phyloP scores from a whole-genome alignment of 2,797 vertebrate genomes.

The Psittacula derbiana region DNA sequence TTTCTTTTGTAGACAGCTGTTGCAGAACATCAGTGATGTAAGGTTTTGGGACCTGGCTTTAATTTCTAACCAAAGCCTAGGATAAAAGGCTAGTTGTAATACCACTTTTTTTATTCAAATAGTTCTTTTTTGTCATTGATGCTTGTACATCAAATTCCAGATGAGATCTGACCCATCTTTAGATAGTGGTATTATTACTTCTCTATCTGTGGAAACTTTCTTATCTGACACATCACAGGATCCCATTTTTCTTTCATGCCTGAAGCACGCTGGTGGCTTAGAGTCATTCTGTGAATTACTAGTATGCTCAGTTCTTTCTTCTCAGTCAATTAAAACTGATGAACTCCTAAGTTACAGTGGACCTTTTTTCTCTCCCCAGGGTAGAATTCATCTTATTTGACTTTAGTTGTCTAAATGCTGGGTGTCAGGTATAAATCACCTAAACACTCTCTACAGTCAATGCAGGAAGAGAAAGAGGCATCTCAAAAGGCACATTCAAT shows the following conservation, averaged over 20 bases:
- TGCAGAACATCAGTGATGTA: neutral
- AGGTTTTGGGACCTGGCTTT: neutral
- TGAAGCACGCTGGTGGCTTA: neutral
- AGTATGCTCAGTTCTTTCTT: neutral
- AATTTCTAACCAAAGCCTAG: neutral
- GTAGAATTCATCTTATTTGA: constrained; percentile 24
- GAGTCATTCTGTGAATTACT: neutral
- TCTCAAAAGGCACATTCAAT: neutral
- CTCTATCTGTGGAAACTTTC: neutral
- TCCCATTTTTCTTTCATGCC: neutral
- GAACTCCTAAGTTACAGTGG: neutral
- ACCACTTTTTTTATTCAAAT: neutral
- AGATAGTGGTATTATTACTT: neutral
- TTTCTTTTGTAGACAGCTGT: neutral
- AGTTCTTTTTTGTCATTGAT: neutral
- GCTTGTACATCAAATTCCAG: neutral
- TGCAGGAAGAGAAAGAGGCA: neutral
- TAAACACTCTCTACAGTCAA: neutral
- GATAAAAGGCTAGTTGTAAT: neutral
- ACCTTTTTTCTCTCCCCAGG: neutral
- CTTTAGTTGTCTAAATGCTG: constrained; percentile 15
- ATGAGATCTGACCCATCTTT: neutral
- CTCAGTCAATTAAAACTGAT: constrained; percentile 33
- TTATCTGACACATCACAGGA: neutral
- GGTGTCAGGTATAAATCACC: neutral